Base-by-base conservation (phyloP, 2,888 invertebrate species). In the Aleiodes testaceus region DNA sequence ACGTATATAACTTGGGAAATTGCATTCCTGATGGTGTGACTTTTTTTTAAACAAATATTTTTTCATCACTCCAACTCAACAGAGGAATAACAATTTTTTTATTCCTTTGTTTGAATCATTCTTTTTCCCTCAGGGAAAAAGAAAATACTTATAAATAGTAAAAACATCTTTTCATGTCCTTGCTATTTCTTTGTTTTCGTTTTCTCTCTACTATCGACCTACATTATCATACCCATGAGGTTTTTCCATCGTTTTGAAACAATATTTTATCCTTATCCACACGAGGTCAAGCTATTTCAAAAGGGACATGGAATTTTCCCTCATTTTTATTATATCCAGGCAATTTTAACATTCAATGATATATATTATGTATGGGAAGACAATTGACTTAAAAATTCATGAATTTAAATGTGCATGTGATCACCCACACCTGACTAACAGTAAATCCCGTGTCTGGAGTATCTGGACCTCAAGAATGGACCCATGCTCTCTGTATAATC, bases 381-480 rank as follows among this genome's bases (percentile, higher is more conserved):
- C n/a, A n/a, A n/a, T n/a, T n/a, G n/a, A n/a, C n/a, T n/a, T n/a
- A n/a, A n/a, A n/a, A n/a, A n/a, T n/a, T n/a, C n/a, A n/a, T n/a
- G n/a, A n/a, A 36, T 36, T 0, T 6, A 3, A 36, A 36, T 36
- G 12, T 16, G 53, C 2, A 22, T 12, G 53, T 22, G 26, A 22
- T 55, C 55, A 55, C 55, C 55, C 55, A 55, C 55, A 55, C 55
- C 26, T 55, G 55, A 55, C 5, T 16, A 18, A 36, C 9, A 30
- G 16, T 18, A 3, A 50, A 49, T 65, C 50, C 50, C 14, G 50
- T 63, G 50, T 30, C 16, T 49, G 12, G 14, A 20, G 44, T 14
- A 64, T 14, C 20, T 66, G 50, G 53, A 66, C 66, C 22, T 16
- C 47, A 47, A 64, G 36, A 52, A 52, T 66, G 52, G 49, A 55